Percentiles rank a stretch among this genome's conserved stretches.
Evolutionary conservation across 2,888 invertebrate genomes (phyloP).

Genomic region (Folsomia manolachei): DNA sequence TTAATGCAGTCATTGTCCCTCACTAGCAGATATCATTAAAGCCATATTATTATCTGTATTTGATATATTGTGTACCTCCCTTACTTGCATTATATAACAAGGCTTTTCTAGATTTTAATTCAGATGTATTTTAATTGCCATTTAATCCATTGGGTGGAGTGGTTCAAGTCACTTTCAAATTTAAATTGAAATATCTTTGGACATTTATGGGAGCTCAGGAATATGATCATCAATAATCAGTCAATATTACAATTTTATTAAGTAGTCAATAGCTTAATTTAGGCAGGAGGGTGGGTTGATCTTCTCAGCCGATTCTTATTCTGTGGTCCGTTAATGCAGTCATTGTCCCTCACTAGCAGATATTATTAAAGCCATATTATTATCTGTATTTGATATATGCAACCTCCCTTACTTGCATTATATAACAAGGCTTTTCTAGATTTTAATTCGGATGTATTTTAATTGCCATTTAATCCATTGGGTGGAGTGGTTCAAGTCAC

Average conservation of each 20-base stretch:
- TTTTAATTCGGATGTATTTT: background rate
- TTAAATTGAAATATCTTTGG: background rate
- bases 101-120: background rate
- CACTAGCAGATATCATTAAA: background rate
- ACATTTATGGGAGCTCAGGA: no score
- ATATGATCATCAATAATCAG: constrained; percentile 20
- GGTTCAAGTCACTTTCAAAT: background rate
- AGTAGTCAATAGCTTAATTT: background rate
- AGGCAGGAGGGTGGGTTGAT: background rate
- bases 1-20: background rate
- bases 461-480: background rate
- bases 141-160: background rate
- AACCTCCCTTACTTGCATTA: no score
- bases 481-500: background rate
- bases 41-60: background rate
- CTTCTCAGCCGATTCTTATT: background rate
- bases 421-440: background rate
- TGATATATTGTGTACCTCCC: background rate
- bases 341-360: background rate
- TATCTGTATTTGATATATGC: background rate
- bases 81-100: no score
- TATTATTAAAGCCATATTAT: background rate
- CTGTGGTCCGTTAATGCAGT: background rate
- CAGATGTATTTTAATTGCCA: background rate
- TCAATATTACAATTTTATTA: background rate